Conservation (phyloP, 2,113 vertebrate species). For the Argyrosomus japonicus region DNA sequence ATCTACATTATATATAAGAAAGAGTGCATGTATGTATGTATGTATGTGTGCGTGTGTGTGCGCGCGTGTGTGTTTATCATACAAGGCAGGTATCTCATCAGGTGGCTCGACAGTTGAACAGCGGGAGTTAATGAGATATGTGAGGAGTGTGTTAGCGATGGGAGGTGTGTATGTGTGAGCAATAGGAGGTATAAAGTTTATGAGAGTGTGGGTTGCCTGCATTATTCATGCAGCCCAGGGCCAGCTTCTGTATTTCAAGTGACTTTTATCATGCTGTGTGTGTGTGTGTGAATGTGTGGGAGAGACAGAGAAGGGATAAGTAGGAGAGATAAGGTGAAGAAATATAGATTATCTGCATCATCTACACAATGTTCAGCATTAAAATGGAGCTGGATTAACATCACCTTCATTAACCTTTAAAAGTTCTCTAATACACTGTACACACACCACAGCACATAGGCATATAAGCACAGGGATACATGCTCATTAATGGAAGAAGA, state of each 20-base stretch:
- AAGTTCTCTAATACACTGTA: constrained; percentile 16
- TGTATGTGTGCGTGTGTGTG: not conserved
- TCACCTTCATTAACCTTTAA: constrained; percentile 34
- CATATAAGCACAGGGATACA: not conserved
- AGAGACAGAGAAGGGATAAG: not conserved
- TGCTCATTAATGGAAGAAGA: not conserved
- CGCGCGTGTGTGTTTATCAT: constrained; percentile 14
- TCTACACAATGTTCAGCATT: constrained; percentile 38
- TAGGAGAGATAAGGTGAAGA: constrained; percentile 10
- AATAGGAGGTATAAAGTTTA: constrained; percentile 70
- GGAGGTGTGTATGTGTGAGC: constrained; percentile 48
- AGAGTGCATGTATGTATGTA: not conserved
- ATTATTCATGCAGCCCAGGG: constrained; percentile 77
- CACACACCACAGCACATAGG: not conserved
- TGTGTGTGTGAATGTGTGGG: constrained; percentile 20
- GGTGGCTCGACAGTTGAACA: constrained; percentile 47
- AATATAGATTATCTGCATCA: constrained; percentile 18
- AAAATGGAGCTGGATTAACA: constrained; percentile 35
- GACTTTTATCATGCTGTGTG: constrained; percentile 57
- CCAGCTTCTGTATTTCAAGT: constrained; percentile 64
- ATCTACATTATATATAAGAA: constrained; percentile 39
- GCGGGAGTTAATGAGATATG: constrained; percentile 64
- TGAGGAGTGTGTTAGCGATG: constrained; percentile 36
- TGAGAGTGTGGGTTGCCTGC: constrained; percentile 57
- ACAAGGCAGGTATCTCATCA: constrained; percentile 45